Percentiles rank a stretch among this genome's conserved stretches.
These are phyloP conservation scores for Numenius arquata DNA, from an alignment of 2,113 vertebrate genomes.

Conservation along the genomic window DNA sequence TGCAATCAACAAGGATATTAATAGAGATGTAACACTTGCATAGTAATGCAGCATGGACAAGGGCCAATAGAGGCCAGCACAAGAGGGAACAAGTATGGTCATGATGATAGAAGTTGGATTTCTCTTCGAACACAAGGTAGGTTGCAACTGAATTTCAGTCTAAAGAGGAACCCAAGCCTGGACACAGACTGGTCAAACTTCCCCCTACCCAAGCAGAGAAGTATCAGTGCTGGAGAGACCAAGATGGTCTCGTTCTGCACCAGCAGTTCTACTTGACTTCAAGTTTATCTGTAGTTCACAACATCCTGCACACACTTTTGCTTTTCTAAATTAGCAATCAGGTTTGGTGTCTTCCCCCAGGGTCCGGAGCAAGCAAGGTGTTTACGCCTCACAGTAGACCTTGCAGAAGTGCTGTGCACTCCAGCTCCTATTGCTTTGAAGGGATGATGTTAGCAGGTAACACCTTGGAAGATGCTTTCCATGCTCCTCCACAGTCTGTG, in stretches of 20 bases:
- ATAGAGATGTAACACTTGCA: background rate
- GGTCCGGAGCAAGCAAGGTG: background rate
- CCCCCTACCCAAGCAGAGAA: fast-evolving
- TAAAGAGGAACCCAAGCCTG: background rate
- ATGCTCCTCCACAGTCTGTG: fast-evolving
- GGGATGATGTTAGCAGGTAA: background rate
- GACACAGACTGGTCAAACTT: background rate
- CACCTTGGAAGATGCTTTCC: background rate
- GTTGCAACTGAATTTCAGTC: background rate
- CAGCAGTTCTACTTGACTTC: background rate
- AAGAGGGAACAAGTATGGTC: background rate
- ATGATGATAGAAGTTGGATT: background rate
- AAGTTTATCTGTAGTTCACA: background rate
- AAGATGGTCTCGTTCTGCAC: background rate
- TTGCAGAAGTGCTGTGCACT: background rate
- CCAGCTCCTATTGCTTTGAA: background rate
- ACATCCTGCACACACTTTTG: background rate
- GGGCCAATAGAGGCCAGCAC: background rate
- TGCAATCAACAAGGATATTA: background rate
- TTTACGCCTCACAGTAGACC: fast-evolving
- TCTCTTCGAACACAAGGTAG: background rate
- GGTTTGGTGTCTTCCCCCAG: background rate
- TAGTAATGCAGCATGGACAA: background rate
- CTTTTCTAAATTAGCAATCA: background rate
- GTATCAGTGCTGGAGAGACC: background rate